Percentiles rank a stretch among this genome's conserved stretches.
phyloP scores from a whole-genome alignment of 2,797 vertebrate species.

The Oophaga sylvatica region DNA sequence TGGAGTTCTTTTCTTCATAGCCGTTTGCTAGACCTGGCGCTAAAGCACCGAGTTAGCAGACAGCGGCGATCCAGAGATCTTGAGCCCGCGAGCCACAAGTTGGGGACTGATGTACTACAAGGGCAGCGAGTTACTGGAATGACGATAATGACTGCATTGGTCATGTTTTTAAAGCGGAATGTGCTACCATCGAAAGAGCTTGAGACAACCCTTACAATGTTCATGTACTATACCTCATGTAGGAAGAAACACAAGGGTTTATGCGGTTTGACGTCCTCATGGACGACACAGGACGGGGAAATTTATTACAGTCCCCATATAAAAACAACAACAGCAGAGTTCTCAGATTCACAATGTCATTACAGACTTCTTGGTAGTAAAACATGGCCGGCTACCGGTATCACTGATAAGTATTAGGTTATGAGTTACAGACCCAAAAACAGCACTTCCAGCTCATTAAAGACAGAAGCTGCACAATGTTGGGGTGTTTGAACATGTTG shows the following conservation, averaged over 20 bases:
- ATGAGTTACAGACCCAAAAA: conserved; percentile 17
- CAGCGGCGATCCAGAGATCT: no score
- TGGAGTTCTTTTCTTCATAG: no score
- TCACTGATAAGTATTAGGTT: conserved; percentile 17
- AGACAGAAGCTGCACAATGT: neutral
- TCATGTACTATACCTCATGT: no score
- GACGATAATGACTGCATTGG: neutral
- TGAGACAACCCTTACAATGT: neutral
- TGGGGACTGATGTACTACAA: no score
- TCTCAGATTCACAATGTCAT: neutral
- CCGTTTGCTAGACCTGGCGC: no score
- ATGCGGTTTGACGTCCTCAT: neutral
- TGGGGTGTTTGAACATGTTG: conserved; percentile 33
- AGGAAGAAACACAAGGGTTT: neutral
- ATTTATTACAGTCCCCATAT: neutral
- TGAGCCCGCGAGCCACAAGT: no score
- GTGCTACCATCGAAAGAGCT: neutral
- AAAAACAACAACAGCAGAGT: neutral
- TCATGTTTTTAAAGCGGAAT: neutral
- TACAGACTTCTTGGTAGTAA: neutral
- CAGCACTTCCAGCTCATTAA: conserved; percentile 24
- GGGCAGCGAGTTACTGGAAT: neutral
- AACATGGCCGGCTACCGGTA: neutral
- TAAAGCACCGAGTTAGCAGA: no score
- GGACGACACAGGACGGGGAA: neutral